A percentile compares a stretch with the other conserved stretches of the same genome.
Conservation (phyloP, 2,113 vertebrate species). For the Petrocephalus microphthalmus region DNA sequence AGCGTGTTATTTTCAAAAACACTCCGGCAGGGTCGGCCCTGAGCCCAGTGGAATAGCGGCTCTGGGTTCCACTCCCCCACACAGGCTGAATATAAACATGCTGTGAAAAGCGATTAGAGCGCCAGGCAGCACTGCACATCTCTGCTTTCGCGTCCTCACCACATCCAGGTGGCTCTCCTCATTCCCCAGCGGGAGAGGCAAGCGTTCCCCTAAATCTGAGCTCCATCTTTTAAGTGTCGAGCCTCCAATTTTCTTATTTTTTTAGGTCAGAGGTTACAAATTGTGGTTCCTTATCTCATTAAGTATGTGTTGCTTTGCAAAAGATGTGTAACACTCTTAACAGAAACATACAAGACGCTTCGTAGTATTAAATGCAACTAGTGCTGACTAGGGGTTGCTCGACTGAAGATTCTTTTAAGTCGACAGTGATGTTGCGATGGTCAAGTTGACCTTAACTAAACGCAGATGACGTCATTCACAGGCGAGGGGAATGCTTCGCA, state of each 20-base stretch:
- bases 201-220: neutral
- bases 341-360: neutral
- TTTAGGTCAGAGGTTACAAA: neutral
- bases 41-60: conserved; percentile 6
- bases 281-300: neutral
- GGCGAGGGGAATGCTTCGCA: too few species aligned
- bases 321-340: neutral
- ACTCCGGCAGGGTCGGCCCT: neutral
- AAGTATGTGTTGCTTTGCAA: neutral
- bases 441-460: too few species aligned
- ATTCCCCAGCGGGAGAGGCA: neutral
- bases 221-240: neutral
- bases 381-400: too few species aligned
- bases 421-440: too few species aligned
- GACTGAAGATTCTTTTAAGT: too few species aligned
- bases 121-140: neutral
- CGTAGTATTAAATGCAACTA: too few species aligned
- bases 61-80: conserved; percentile 7
- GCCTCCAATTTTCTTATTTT: neutral
- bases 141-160: neutral
- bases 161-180: neutral
- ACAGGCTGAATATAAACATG: conserved; percentile 9
- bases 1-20: conserved; percentile 3
- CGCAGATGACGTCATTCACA: too few species aligned
- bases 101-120: neutral